Conservation (phyloP, 2,113 vertebrate genomes). For the Jacana jacana region DNA sequence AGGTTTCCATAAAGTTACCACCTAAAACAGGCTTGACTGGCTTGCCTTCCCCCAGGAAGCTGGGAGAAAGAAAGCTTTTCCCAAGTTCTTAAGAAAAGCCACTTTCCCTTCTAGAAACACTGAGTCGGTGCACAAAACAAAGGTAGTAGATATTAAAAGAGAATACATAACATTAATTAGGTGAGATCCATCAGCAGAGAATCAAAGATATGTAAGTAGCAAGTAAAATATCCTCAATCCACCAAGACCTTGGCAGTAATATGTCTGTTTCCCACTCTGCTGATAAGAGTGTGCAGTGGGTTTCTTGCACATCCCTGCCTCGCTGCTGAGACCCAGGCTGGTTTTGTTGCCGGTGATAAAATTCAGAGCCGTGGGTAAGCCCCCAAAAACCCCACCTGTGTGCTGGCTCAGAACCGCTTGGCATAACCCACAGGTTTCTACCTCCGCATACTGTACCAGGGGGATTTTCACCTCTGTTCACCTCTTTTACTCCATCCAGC, state of each 20-base stretch:
- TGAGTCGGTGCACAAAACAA: neutral
- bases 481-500: neutral
- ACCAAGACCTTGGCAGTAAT: neutral
- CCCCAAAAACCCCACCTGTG: neutral
- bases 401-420: neutral
- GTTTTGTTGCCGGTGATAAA: neutral
- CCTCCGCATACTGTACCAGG: too few relatives aligned
- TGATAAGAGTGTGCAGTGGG: neutral
- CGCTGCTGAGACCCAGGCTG: neutral
- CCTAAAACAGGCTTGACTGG: neutral
- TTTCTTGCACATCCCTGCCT: neutral
- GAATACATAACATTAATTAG: neutral
- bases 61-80: neutral
- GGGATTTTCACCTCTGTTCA: neutral
- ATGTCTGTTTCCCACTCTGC: neutral
- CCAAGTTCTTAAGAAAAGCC: neutral
- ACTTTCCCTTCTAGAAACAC: neutral
- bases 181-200: neutral
- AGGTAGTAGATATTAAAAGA: neutral
- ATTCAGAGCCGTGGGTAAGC: neutral
- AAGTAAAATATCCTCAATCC: neutral
- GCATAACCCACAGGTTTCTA: neutral
- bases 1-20: neutral
- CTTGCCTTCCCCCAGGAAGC: neutral
- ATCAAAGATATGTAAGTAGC: neutral